These are phyloP conservation scores for Pediacus dermestoides DNA, from an alignment of 2,888 invertebrate species.

Conservation along the genomic window DNA sequence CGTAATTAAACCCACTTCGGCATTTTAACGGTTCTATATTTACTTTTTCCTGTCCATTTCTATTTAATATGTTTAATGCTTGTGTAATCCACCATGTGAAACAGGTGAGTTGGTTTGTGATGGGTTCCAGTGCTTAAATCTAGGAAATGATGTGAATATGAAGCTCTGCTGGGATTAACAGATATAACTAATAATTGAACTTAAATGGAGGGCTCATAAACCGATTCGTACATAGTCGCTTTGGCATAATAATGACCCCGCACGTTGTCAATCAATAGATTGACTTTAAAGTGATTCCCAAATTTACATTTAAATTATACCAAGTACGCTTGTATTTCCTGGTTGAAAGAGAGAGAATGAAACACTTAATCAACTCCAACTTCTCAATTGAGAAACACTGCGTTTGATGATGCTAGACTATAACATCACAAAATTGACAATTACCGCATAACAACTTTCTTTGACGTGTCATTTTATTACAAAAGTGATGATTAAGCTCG, in stretches of 20 bases:
- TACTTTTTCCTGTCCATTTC: no score
- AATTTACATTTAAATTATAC: constrained; percentile 38
- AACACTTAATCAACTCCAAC: constrained; percentile 35
- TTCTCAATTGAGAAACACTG: constrained; percentile 29
- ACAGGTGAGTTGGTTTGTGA: no score
- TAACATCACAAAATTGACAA: constrained; percentile 22
- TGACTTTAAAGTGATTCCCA: constrained; percentile 32
- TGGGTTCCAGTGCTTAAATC: no score
- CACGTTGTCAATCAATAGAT: constrained; percentile 30
- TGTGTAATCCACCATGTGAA: no score
- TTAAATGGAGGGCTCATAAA: constrained; percentile 23
- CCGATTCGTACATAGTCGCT: constrained; percentile 7
- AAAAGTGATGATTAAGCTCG: no score
- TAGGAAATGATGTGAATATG: constrained; percentile 11
- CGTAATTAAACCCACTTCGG: no score
- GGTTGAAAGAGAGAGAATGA: constrained; percentile 30
- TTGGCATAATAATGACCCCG: constrained; percentile 13
- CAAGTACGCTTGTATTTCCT: constrained; percentile 23
- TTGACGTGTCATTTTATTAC: no score
- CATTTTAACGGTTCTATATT: no score
- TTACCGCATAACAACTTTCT: constrained; percentile 21
- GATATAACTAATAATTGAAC: constrained; percentile 25
- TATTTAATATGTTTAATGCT: no score
- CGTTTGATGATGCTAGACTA: constrained; percentile 26
- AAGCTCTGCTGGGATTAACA: constrained; percentile 21